A percentile compares a stretch with the other conserved stretches of the same genome.
phyloP scores from a whole-genome alignment of 2,113 vertebrate genomes.

The Acrocephalus arundinaceus region DNA sequence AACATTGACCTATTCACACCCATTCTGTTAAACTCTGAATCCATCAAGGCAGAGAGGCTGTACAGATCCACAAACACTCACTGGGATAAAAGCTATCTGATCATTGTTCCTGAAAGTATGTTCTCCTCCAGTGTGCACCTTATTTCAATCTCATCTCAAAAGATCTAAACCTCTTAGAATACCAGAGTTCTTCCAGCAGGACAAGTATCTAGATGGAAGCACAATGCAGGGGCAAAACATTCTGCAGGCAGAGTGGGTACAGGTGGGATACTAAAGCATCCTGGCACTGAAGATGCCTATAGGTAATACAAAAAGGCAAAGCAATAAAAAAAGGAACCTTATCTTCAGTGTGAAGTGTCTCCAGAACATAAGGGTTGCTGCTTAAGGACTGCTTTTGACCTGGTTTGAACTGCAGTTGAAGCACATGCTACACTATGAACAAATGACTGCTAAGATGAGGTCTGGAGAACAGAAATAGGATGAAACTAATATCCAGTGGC shows the following conservation, averaged over 20 bases:
- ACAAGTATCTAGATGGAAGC: background rate
- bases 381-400: background rate
- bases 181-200: background rate
- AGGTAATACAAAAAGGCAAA: background rate
- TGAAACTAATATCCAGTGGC: background rate
- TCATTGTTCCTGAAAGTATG: fast-evolving
- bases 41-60: background rate
- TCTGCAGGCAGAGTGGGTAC: background rate
- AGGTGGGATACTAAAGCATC: background rate
- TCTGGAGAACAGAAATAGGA: background rate
- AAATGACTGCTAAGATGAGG: background rate
- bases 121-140: background rate
- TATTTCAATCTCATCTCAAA: background rate
- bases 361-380: background rate
- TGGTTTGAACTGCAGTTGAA: background rate
- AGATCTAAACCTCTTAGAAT: background rate
- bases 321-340: background rate
- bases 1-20: background rate
- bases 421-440: background rate
- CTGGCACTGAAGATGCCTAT: background rate
- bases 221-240: background rate
- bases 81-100: background rate
- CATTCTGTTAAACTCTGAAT: background rate
- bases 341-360: background rate
- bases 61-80: background rate